A percentile compares a stretch with the other conserved stretches of the same genome.
phyloP scores from a whole-genome alignment of 30 jellyfish, hydroid and myxozoan species.

The Aurelia coerulea region DNA sequence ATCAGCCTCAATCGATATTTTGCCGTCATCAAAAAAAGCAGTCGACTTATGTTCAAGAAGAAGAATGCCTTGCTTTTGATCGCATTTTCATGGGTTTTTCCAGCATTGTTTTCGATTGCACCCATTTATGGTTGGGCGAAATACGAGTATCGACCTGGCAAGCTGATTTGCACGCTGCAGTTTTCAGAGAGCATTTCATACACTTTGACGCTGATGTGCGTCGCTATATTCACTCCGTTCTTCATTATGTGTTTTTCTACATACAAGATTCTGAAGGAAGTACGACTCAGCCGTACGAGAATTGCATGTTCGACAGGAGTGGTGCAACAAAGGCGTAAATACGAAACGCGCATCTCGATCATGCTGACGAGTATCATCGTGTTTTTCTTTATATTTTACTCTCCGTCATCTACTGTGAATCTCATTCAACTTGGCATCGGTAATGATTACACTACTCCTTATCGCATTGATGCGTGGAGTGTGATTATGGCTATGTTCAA shows the following conservation, averaged over 20 bases:
- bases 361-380: conserved; percentile 54
- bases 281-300: conserved; percentile 57
- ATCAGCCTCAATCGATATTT: conserved; percentile 57
- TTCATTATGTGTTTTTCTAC: conserved; percentile 54
- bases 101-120: conserved; percentile 59
- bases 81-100: conserved; percentile 61
- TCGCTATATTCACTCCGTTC: conserved; percentile 49
- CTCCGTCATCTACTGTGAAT: conserved; percentile 71
- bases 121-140: conserved; percentile 78
- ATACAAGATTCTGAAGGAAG: conserved; percentile 53
- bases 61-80: conserved; percentile 30
- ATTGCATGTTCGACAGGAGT: conserved; percentile 40
- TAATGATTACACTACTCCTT: conserved; percentile 57
- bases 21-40: conserved; percentile 47
- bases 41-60: conserved; percentile 26
- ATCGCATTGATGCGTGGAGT: conserved; percentile 61
- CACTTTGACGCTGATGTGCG: conserved; percentile 45
- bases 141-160: conserved; percentile 77
- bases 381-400: conserved; percentile 50
- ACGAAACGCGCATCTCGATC: conserved; percentile 55
- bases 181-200: conserved; percentile 62
- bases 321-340: conserved; percentile 41
- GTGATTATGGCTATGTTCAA: conserved; percentile 74
- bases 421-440: conserved; percentile 63
- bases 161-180: conserved; percentile 74